A percentile compares a stretch with the other conserved stretches of the same genome.
Evolutionary conservation across 1,140 invertebrate genomes (phyloP).

Genomic region (Linepithema humile): DNA sequence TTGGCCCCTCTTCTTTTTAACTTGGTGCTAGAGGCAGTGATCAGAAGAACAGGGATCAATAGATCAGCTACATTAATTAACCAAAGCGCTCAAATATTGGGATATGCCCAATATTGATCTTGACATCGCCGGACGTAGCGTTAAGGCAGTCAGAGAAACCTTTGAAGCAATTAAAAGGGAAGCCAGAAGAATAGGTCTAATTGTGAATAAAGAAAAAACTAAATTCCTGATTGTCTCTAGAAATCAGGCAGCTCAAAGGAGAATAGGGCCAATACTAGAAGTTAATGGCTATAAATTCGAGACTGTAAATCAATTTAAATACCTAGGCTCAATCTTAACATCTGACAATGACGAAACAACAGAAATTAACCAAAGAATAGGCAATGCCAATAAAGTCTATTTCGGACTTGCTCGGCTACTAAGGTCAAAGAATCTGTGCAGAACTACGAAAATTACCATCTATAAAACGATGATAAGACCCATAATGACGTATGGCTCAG

Average conservation of each 20-base stretch:
- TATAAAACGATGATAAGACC: background rate
- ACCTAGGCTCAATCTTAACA: background rate
- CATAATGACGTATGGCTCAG: background rate
- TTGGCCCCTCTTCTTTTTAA: too few relatives aligned
- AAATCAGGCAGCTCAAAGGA: background rate
- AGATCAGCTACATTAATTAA: too few relatives aligned
- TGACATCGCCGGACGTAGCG: too few relatives aligned
- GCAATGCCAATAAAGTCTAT: background rate
- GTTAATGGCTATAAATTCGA: background rate
- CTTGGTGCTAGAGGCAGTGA: too few relatives aligned
- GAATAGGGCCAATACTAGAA: background rate
- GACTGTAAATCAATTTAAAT: background rate
- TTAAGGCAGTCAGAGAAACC: too few relatives aligned
- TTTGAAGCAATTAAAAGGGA: background rate
- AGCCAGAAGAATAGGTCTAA: background rate
- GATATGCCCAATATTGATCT: too few relatives aligned
- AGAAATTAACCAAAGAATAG: background rate
- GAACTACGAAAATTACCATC: background rate
- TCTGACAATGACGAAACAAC: background rate
- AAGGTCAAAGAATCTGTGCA: background rate
- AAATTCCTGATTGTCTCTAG: background rate
- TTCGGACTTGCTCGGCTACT: background rate
- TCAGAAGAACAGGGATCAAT: too few relatives aligned
- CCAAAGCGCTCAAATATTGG: background rate
- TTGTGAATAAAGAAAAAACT: background rate